Percentiles rank a stretch among this genome's conserved stretches.
phyloP scores from a whole-genome alignment of 1,140 invertebrate genomes.

The Drosophila arizonae region DNA sequence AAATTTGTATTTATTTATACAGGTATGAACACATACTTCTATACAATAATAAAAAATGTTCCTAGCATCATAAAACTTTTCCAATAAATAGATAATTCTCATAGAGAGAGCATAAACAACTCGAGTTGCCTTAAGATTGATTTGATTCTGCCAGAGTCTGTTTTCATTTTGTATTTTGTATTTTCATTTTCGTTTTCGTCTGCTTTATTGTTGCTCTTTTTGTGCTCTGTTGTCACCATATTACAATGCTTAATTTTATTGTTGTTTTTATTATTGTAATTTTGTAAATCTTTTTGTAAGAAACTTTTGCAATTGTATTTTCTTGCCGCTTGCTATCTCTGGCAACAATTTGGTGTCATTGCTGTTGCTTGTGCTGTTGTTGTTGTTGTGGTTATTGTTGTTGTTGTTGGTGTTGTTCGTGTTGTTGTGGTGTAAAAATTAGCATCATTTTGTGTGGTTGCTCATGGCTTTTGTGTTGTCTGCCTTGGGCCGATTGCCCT shows the following conservation, averaged over 20 bases:
- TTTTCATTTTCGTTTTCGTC: not conserved
- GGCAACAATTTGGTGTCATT: constrained; percentile 39
- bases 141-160: constrained; percentile 27
- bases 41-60: too few relatives aligned
- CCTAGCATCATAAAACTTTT: too few relatives aligned
- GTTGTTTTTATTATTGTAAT: constrained; percentile 79
- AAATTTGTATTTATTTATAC: too few relatives aligned
- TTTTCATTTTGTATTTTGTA: constrained; percentile 15
- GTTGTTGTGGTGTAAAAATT: constrained; percentile 65
- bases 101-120: not conserved
- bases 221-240: constrained; percentile 55
- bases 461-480: constrained; percentile 60
- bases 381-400: constrained; percentile 30
- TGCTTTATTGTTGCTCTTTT: not conserved
- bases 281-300: constrained; percentile 72
- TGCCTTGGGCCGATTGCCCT: constrained; percentile 25
- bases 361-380: constrained; percentile 21
- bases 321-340: constrained; percentile 61
- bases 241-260: constrained; percentile 81
- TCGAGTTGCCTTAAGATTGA: constrained; percentile 19
- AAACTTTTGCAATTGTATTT: constrained; percentile 77
- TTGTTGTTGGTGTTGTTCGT: constrained; percentile 29
- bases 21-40: too few relatives aligned
- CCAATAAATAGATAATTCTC: too few relatives aligned
- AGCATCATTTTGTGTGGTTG: constrained; percentile 68